phyloP scores from a whole-genome alignment of 2,888 invertebrate species.

The Syrphus vitripennis region DNA sequence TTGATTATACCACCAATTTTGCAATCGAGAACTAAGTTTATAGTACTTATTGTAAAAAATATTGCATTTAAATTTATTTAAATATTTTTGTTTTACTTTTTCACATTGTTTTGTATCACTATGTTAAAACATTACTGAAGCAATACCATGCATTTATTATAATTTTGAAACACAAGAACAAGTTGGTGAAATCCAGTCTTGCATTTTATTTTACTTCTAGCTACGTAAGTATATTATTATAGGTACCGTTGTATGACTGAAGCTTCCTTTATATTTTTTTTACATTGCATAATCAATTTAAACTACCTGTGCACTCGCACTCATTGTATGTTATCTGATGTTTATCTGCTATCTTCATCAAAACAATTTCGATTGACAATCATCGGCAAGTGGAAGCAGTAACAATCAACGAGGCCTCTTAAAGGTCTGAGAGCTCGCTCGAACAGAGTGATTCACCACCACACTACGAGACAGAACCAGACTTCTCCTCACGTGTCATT shows the following conservation, averaged over 20 bases:
- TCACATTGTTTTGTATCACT: no score
- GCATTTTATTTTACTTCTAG: no score
- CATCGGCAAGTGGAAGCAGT: background rate
- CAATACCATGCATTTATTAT: no score
- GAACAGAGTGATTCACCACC: slow-evolving; percentile 46
- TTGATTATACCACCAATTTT: no score
- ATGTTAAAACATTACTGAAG: no score
- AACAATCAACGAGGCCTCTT: background rate
- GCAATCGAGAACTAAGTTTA: no score
- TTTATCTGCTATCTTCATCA: background rate
- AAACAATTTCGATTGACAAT: background rate
- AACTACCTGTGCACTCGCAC: background rate
- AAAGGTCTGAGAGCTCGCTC: background rate
- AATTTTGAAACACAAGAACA: no score
- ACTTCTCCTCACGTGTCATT: slow-evolving; percentile 55
- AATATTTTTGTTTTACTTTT: no score
- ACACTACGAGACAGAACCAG: background rate
- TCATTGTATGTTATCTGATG: background rate
- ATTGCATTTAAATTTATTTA: no score
- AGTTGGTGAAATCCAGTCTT: no score
- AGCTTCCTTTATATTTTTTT: background rate
- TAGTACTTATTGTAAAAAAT: no score
- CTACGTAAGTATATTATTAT: no score
- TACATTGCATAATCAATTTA: background rate
- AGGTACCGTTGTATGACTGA: background rate